Base-by-base conservation (phyloP, 1,140 invertebrate genomes). In the Teleogryllus occipitalis region DNA sequence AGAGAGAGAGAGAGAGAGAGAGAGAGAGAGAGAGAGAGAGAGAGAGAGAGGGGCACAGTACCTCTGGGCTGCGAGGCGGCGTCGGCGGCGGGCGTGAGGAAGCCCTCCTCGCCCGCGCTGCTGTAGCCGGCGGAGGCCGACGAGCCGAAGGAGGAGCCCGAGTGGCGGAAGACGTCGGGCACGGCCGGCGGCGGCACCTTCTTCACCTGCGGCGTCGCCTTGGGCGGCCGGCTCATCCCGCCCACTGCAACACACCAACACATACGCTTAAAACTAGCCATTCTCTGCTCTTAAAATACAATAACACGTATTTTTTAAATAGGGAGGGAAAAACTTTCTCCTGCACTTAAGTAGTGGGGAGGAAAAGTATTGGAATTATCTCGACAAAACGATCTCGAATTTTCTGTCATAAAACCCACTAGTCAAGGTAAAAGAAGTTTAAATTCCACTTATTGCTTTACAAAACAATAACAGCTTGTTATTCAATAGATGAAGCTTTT, bases 121-220 rank as follows among this genome's bases (percentile, higher is more conserved):
- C 92, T 91, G 83, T 93, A 93, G 72, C 92, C 93, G 39, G 91
- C 92, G 83, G 93, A 93, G 72, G 92, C 93, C 46, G 91, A 92
- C 39, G 89, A 90, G 80, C 92, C 92, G 85, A 93, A 93, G 81
- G 90, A 92, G 83, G 91, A 92, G 78, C 92, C 92, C 7, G 92
- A 93, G 85, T 93, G 92, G 75, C 87, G 81, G 81, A 83, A 86
- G 65, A 81, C 90, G 82, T 94, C 93, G 0, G 93, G 94, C 48
- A 95, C 93, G 8, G 93, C 92, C 7, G 94, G 93, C 78, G 94
- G 94, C 73, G 93, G 91, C 84, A 95, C 93, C 87, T 94, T 94
- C 87, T 95, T 95, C 80, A 91, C 92, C 84, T 92, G 92, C 84
- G 91, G 90, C 83, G 91, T 90, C 84, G 90, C 89, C 89, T 91